Percentiles rank a stretch among this genome's conserved stretches.
These are phyloP conservation scores for Silurus meridionalis DNA, from an alignment of 2,113 vertebrate genomes.

Conservation along the genomic window DNA sequence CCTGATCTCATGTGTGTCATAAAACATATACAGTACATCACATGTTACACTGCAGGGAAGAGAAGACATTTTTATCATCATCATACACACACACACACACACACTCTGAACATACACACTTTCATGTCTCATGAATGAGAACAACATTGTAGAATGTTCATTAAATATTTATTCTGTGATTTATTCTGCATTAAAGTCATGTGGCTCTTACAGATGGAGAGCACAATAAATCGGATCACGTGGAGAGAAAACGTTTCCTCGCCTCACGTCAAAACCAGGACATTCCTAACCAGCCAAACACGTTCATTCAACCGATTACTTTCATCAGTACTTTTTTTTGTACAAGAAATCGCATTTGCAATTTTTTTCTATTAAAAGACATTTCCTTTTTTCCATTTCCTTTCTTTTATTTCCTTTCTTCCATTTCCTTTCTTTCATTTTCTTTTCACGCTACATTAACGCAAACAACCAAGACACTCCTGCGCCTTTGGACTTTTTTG, in stretches of 20 bases:
- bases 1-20: background rate
- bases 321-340: background rate
- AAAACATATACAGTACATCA: background rate
- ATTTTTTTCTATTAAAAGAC: too few species aligned
- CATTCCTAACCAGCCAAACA: background rate
- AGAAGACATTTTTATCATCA: background rate
- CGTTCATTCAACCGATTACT: background rate
- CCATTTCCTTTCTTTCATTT: too few species aligned
- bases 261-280: background rate
- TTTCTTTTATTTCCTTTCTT: too few species aligned
- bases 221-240: background rate
- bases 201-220: background rate
- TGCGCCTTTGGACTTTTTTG: too few species aligned
- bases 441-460: too few species aligned
- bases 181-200: background rate
- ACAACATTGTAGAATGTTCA: background rate
- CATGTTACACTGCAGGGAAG: background rate
- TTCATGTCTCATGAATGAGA: background rate
- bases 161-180: slow-evolving; percentile 1
- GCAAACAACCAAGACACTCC: too few species aligned
- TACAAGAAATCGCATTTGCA: too few species aligned
- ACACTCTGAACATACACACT: background rate
- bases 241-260: background rate
- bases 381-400: too few species aligned
- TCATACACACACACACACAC: too few species aligned